Conservation (phyloP, 2,888 invertebrate genomes). For the Melinaea marsaeus region DNA sequence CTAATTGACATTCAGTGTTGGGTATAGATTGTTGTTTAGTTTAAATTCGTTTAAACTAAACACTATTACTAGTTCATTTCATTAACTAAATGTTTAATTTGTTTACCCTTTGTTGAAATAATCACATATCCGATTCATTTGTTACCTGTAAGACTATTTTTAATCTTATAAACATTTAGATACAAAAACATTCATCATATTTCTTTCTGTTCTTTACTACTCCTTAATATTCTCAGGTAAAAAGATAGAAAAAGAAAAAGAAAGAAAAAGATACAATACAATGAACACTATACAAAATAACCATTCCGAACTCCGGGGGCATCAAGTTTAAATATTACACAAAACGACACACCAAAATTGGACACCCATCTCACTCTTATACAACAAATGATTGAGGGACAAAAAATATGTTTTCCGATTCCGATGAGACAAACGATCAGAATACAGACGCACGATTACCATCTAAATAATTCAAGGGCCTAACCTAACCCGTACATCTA, state of each 20-base stretch:
- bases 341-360: constrained; percentile 21
- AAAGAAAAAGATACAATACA: constrained; percentile 30
- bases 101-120: too few relatives aligned
- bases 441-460: constrained; percentile 72
- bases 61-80: too few relatives aligned
- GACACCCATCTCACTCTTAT: constrained; percentile 40
- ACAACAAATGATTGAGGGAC: constrained; percentile 39
- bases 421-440: constrained; percentile 73
- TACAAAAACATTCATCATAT: neutral
- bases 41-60: too few relatives aligned
- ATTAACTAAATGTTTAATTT: too few relatives aligned
- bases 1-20: constrained; percentile 7
- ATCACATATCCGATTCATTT: too few relatives aligned
- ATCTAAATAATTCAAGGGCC: constrained; percentile 74
- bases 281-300: constrained; percentile 53
- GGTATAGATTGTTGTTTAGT: neutral
- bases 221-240: constrained; percentile 9
- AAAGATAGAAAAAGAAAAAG: constrained; percentile 13
- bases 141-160: neutral
- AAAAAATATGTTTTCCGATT: constrained; percentile 48
- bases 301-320: constrained; percentile 25
- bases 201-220: constrained; percentile 4
- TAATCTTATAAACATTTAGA: constrained; percentile 3
- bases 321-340: constrained; percentile 32
- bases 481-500: constrained; percentile 61